Conservation (phyloP, 2,113 vertebrate species). For the Colistium nudipinnis region DNA sequence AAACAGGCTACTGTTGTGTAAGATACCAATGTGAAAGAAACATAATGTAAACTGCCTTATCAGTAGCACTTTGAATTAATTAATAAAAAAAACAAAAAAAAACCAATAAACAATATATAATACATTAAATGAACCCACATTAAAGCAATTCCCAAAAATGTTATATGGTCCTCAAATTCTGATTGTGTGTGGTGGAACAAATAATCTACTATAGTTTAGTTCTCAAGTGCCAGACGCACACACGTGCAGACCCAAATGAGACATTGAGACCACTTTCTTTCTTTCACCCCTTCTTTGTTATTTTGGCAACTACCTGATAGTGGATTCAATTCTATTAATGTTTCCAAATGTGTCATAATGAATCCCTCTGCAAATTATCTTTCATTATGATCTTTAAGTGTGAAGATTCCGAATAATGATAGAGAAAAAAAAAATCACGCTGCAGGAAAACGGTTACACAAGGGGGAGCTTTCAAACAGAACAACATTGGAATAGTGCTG, state of each 20-base stretch:
- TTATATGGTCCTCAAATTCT: too few relatives aligned
- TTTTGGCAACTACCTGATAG: conserved; percentile 18
- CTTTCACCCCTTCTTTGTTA: not conserved
- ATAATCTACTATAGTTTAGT: too few relatives aligned
- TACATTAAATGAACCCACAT: too few relatives aligned
- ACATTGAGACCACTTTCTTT: conserved; percentile 7
- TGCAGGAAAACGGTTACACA: conserved; percentile 8
- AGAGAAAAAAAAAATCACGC: not conserved
- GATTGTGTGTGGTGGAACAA: too few relatives aligned
- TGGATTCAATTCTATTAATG: conserved; percentile 47
- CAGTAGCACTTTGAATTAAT: too few relatives aligned
- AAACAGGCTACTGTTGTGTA: too few relatives aligned
- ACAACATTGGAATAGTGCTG: conserved; percentile 3
- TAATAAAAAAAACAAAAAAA: too few relatives aligned
- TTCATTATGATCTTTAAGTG: conserved; percentile 43
- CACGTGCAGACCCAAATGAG: not conserved
- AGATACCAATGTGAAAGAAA: too few relatives aligned
- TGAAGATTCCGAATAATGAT: conserved; percentile 32
- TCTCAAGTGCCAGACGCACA: too few relatives aligned
- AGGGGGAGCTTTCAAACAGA: conserved; percentile 19
- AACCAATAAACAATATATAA: too few relatives aligned
- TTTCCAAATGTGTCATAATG: conserved; percentile 22
- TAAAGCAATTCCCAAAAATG: too few relatives aligned
- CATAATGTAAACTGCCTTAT: too few relatives aligned
- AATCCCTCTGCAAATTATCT: conserved; percentile 42